Base-by-base conservation (phyloP, 2,113 vertebrate genomes). In the Hystrix cristata region DNA sequence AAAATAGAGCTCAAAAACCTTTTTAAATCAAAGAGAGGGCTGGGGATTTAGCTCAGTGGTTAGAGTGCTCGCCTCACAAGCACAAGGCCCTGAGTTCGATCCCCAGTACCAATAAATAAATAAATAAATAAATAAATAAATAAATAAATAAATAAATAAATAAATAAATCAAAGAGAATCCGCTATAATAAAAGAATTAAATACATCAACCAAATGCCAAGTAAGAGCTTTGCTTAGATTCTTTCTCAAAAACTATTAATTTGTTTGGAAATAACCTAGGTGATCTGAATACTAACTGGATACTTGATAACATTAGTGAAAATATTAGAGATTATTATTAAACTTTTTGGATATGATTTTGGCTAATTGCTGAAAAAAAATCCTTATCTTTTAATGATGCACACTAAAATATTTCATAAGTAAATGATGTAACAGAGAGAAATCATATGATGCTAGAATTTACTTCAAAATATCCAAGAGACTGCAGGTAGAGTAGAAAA, bases 111-210 rank as follows among this genome's bases (percentile, higher is more conserved):
- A 38, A 38, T 38, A 38, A 2, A 38, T 38, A 38, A 38, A 38
- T 38, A 38, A 38, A 38, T 38, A 38, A 38, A 38, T 38, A 38
- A 38, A 38, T 38, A 38, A 38, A 38, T 38, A 38, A 38, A 38
- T 38, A 38, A 38, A 38, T 38, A 38, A 38, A 38, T 38, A 38
- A 38, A 38, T 38, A 38, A 38, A 38, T 38, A 38, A 38, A 38
- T 38, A 38, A 38, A 38, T 76, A 69, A 74, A 55, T 86, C 72
- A 67, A 38, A 29, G 38, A 3, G 13, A 88, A 80, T 7, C 16
- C 48, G 84, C 4, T 94, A 53, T 69, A 84, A 96, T 96, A 81
- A 76, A 10, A 85, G 9, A 93, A 10, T 25, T 90, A 97, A 92
- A 90, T 53, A 38, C 31, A 79, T 57, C 18, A 48, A 87, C 29